phyloP scores from a whole-genome alignment of 2,113 vertebrate species.

The Megalops atlanticus region DNA sequence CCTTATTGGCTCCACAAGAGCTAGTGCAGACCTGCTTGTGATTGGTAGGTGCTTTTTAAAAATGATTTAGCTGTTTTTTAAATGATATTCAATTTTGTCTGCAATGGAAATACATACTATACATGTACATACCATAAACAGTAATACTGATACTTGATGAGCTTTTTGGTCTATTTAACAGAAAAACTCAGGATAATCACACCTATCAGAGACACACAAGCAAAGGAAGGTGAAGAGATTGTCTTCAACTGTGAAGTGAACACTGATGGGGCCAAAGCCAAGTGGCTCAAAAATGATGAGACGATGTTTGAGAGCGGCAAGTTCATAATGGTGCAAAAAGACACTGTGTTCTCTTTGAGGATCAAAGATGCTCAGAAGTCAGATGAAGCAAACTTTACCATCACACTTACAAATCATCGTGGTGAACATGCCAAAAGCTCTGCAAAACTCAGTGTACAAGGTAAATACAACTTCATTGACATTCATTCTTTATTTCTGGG shows the following conservation, averaged over 20 bases:
- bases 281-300: slow-evolving; percentile 92
- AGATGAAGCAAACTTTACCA: slow-evolving; percentile 81
- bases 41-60: slow-evolving; percentile 77
- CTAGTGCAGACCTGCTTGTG: slow-evolving; percentile 83
- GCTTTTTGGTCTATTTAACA: slow-evolving; percentile 54
- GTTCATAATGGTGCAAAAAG: slow-evolving; percentile 88
- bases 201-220: slow-evolving; percentile 87
- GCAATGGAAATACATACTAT: neutral
- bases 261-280: slow-evolving; percentile 92
- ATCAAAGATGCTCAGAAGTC: slow-evolving; percentile 83
- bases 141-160: neutral
- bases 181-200: slow-evolving; percentile 93
- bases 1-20: slow-evolving; percentile 82
- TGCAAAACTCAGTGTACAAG: slow-evolving; percentile 82
- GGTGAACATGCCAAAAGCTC: slow-evolving; percentile 86
- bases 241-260: slow-evolving; percentile 97
- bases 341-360: slow-evolving; percentile 90
- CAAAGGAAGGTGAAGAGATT: slow-evolving; percentile 85
- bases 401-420: slow-evolving; percentile 86
- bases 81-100: neutral
- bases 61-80: neutral
- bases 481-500: neutral
- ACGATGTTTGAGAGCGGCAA: slow-evolving; percentile 93
- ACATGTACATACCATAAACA: neutral
- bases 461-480: slow-evolving; percentile 61